phyloP scores from a whole-genome alignment of 2,888 invertebrate genomes.

The Eurytoma adleriae region DNA sequence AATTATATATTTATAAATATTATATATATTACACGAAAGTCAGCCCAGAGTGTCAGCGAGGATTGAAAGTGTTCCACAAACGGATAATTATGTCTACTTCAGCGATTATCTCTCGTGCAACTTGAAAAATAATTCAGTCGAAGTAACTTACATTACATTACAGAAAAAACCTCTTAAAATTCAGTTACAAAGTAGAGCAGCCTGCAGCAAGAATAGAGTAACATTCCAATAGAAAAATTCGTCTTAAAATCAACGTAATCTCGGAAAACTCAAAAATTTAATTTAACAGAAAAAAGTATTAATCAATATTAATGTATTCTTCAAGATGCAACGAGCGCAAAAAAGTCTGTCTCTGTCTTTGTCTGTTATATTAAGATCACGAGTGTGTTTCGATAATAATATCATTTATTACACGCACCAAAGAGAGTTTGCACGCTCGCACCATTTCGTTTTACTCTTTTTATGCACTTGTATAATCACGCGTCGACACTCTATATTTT shows the following conservation, averaged over 20 bases:
- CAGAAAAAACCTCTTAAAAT: background rate
- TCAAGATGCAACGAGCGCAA: constrained; percentile 56
- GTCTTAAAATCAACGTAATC: no score
- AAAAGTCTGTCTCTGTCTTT: constrained; percentile 60
- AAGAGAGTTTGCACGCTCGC: constrained; percentile 57
- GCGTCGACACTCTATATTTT: constrained; percentile 57
- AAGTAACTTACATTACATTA: background rate
- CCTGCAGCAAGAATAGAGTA: no score
- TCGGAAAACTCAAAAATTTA: no score
- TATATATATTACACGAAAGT: constrained; percentile 38
- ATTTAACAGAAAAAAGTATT: background rate
- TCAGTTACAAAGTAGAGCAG: no score
- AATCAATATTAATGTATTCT: constrained; percentile 38
- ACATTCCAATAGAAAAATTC: no score
- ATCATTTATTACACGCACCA: constrained; percentile 55
- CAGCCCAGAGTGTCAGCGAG: constrained; percentile 57
- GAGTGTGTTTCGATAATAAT: constrained; percentile 49
- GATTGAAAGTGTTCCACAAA: constrained; percentile 51
- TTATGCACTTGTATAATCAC: constrained; percentile 56
- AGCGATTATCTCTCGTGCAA: constrained; percentile 50
- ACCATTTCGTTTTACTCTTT: constrained; percentile 53
- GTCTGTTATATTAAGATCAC: constrained; percentile 58
- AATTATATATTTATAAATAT: constrained; percentile 22
- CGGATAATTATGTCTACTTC: constrained; percentile 39
- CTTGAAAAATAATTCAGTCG: constrained; percentile 52